phyloP scores from a whole-genome alignment of 2,797 vertebrate genomes.

The Malurus splendens region DNA sequence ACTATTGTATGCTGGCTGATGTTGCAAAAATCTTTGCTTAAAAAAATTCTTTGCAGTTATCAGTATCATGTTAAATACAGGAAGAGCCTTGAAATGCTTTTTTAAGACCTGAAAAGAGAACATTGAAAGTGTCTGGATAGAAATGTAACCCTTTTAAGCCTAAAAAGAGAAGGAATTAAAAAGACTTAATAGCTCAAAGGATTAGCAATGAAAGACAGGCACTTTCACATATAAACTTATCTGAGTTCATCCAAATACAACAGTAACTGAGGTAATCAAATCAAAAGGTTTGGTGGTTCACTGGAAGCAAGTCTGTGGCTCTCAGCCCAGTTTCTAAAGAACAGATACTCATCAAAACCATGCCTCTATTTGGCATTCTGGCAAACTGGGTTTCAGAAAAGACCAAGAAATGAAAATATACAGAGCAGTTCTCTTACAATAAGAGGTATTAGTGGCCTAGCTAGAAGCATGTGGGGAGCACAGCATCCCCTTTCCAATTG shows the following conservation, averaged over 20 bases:
- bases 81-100: neutral
- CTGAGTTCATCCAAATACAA: constrained; percentile 42
- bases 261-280: constrained; percentile 23
- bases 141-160: neutral
- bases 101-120: neutral
- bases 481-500: neutral
- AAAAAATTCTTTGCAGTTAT: neutral
- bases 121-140: neutral
- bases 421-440: neutral
- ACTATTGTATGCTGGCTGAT: neutral
- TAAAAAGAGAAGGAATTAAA: constrained; percentile 11
- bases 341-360: constrained; percentile 26
- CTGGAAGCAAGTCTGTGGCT: constrained; percentile 31
- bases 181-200: constrained; percentile 14
- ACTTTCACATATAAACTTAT: constrained; percentile 17
- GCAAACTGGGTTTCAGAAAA: neutral
- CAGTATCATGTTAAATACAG: neutral
- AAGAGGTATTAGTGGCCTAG: neutral
- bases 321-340: constrained; percentile 37
- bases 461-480: neutral
- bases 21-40: neutral
- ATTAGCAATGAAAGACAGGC: constrained; percentile 27
- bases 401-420: neutral
- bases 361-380: constrained; percentile 42
- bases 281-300: constrained; percentile 28